Evolutionary conservation across 92 coral and sea anemone genomes (phyloP), one percentile per base, ranked within the genome.

Genomic region (Galaxea fascicularis): DNA sequence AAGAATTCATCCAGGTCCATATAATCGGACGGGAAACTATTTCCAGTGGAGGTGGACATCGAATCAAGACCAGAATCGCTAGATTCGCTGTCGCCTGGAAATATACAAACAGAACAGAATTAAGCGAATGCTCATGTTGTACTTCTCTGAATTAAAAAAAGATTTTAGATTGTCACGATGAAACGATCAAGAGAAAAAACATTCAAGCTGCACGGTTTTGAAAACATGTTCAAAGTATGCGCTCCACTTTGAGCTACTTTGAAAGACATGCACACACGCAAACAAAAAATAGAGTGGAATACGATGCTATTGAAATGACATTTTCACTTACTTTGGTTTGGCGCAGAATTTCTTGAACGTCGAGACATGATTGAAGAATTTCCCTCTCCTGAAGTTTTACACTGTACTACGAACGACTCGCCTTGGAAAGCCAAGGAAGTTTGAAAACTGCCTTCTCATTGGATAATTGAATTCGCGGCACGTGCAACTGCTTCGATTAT

Each of bases 1-100:
- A 91, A 73, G 53, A 91, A 91, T 62, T 91, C 94, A 79, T 91
- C 94, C 0, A 91, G 56, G 46, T 91, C 94, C 94, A 91, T 91
- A 56, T 82, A 91, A 60, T 91, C 94, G 17, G 94, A 77, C 18
- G 92, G 91, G 16, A 87, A 75, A 27, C 80, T 79, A 7, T 86
- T 74, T 6, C 93, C 87, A 0, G 90, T 76, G 0, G 78, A 71
- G 4, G 79, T 53, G 6, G 91, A 77, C 59, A 78, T 65, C 14
- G 94, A 77, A 17, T 91, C 94, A 20, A 91, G 70, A 14, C 94
- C 94, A 78, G 91, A 87, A 74, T 91, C 94, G 67, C 89, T 88
- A 28, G 94, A 91, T 15, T 78, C 90, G 25, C 84, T 78, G 20
- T 88, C 94, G 22, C 85, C 94, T 87, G 25, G 0, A 66, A 84